Evolutionary conservation across 1,140 invertebrate species (phyloP), one percentile per base, ranked within the genome.

Genomic region (Rhyacophila brunnea): DNA sequence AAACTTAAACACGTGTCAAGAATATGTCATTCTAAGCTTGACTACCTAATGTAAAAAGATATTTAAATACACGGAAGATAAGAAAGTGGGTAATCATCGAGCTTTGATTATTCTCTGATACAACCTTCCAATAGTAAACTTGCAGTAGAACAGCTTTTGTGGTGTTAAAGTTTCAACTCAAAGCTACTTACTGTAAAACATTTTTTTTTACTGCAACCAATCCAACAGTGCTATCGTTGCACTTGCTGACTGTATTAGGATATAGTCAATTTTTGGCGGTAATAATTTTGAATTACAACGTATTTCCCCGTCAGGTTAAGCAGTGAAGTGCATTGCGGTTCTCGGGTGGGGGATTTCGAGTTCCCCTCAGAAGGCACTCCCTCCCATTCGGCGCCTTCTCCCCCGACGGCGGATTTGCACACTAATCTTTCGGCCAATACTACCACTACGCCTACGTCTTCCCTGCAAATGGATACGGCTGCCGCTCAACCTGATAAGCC

Each of bases 311-410:
- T 15, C 54, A 78, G 75, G 52, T 68, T 78, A 50, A 72, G 62
- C 14, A 74, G 66, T 66, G 74, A 75, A 60, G 68, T 73, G 13
- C 62, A 73, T 6, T 36, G 50, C 10, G 36, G 48, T 28, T 32
- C 55, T 10, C 32, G 62, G 1, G 44, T 57, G 1, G 57, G 47
- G 10, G 73, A 75, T 43, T 75, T 71, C 50, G 75, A 78, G 43
- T 75, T 70, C 47, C 70, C 70, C 7, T 46, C 70, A 9, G 75
- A 75, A 20, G 62, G 74, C 1, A 58, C 72, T 71, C 36, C 60
- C 2, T 19, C 51, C 0, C 38, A 38, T 32, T 10, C 42, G 58
- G 6, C 68, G 68, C 74, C 74, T 0, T 72, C 74, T 9, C 69
- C 73, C 0, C 51, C 42, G 6, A n/a, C 38, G 9, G 9, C 9